Evolutionary conservation across 2,113 vertebrate genomes (phyloP), one percentile per base, ranked within the genome.

Genomic region (Ctenodactylus gundi): DNA sequence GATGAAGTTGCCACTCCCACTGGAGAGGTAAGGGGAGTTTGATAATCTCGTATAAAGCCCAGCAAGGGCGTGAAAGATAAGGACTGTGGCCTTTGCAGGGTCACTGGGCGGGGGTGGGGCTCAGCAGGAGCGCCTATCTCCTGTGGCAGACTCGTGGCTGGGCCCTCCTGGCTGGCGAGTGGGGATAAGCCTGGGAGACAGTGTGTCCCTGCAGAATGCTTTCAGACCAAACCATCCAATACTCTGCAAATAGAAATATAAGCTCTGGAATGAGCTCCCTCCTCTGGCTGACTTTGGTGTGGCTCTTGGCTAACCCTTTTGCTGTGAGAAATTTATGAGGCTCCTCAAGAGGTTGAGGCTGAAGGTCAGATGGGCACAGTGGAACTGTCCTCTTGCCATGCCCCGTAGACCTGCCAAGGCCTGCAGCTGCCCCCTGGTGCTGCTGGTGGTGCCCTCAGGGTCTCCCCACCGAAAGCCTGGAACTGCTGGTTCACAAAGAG

Each of bases 71-170:
- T 27, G 76, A 34, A 18, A 49, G 85, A 65, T 91, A 83, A 87
- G 41, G 49, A 27, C 1, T 13, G 34, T 23, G 64, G 57, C 39
- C 29, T 29, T 0, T 93, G 94, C 76, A 51, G 49, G 84, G 91
- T 96, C 94, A 88, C 90, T 0, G 14, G 9, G 6, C 46, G 29
- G 39, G 89, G 64, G 18, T 34, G 0, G 49, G 75, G 62, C 82
- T 72, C 41, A 31, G 49, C 34, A 21, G 53, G n/a, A 53, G 57
- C 31, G 7, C 36, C 68, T 96, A 96, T 97, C 96, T 96, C 7
- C 0, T 2, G 23, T 29, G 0, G 36, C 95, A 97, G 94, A 46
- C 15, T 12, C 88, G n/a, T n/a, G 88, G 94, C 23, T 90, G 68
- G 87, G 78, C 57, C 46, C 11, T n/a, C 27, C 41, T 70, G 53